Evolutionary conservation across 1,140 invertebrate species (phyloP).

Genomic region (Cherax destructor): DNA sequence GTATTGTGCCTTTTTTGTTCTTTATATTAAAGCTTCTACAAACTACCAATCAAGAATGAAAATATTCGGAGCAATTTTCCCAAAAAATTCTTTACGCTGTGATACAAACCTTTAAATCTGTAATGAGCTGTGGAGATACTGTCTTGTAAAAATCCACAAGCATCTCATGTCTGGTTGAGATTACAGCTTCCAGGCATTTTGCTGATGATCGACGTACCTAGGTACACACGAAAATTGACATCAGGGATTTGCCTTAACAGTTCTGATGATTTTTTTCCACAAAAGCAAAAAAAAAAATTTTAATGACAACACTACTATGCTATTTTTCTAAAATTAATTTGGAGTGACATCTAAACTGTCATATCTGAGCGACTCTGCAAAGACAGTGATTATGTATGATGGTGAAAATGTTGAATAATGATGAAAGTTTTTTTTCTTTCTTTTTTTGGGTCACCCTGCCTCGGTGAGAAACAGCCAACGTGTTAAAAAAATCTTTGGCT

Average conservation of each 20-base stretch:
- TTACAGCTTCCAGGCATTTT: constrained; percentile 97
- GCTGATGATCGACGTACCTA: constrained; percentile 90
- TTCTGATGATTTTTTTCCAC: too few species aligned
- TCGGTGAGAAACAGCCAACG: too few species aligned
- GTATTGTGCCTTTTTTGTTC: neutral
- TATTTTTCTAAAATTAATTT: too few species aligned
- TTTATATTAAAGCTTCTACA: neutral
- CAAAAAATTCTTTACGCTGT: neutral
- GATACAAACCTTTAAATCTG: constrained; percentile 89
- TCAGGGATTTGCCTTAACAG: neutral
- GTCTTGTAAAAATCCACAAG: constrained; percentile 92
- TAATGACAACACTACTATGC: too few species aligned
- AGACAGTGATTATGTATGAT: too few species aligned
- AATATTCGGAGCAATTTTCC: neutral
- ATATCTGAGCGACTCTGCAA: too few species aligned
- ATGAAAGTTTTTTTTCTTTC: too few species aligned
- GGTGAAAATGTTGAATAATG: too few species aligned
- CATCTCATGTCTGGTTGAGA: constrained; percentile 93
- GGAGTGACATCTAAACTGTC: too few species aligned
- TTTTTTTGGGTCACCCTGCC: too few species aligned
- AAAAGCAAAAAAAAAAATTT: too few species aligned
- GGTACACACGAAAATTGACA: neutral
- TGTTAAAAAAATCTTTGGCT: too few species aligned
- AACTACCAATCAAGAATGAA: neutral
- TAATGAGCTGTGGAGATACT: constrained; percentile 92